A percentile compares a stretch with the other conserved stretches of the same genome.
phyloP scores from a whole-genome alignment of 1,140 invertebrate genomes.

The Penaeus chinensis region DNA sequence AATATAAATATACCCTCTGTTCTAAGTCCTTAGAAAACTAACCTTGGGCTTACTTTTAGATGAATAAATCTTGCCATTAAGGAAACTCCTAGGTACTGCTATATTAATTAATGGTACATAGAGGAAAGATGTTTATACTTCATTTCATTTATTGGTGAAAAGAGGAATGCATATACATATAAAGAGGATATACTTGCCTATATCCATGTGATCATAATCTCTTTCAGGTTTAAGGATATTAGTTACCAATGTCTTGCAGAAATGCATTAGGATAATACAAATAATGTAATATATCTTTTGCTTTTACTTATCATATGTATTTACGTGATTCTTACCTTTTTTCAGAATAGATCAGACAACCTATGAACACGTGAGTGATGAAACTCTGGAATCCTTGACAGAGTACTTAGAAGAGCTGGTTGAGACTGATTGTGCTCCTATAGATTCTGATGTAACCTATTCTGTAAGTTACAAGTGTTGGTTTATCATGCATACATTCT shows the following conservation, averaged over 20 bases:
- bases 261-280: not conserved
- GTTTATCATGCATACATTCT: not conserved
- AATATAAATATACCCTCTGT: no score
- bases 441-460: constrained; percentile 28
- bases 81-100: no score
- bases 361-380: constrained; percentile 34
- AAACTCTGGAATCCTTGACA: constrained; percentile 33
- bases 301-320: not conserved
- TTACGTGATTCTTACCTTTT: constrained; percentile 3
- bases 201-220: not conserved
- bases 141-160: not conserved
- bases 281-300: not conserved
- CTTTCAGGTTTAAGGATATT: no score
- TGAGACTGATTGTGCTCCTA: not conserved
- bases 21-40: no score
- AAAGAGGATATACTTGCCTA: not conserved
- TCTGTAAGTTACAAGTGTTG: constrained; percentile 22
- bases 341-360: constrained; percentile 24
- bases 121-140: not conserved
- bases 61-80: no score
- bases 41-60: no score
- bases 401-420: constrained; percentile 36
- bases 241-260: not conserved
- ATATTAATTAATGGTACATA: not conserved
- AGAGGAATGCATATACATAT: not conserved